A percentile compares a stretch with the other conserved stretches of the same genome.
phyloP scores from a whole-genome alignment of 2,888 invertebrate genomes.

The Scaptodrosophila latifasciaeformis region DNA sequence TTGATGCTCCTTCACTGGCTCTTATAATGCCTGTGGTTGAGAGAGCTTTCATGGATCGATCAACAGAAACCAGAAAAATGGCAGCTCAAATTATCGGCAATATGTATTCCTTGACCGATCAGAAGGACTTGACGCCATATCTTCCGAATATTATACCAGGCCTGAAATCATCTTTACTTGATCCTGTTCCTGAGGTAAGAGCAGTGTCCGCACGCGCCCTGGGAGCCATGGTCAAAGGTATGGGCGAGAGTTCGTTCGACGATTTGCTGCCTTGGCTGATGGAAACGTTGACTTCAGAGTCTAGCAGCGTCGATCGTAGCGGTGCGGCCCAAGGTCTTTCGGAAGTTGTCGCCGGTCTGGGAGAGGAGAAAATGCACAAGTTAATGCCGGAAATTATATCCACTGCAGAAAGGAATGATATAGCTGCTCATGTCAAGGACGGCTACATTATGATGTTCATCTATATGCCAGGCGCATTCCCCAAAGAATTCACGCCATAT shows the following conservation, averaged over 20 bases:
- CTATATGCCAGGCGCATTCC: conserved; percentile 98
- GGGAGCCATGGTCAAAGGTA: conserved; percentile 97
- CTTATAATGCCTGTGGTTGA: conserved; percentile 99
- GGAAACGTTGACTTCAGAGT: conserved; percentile 96
- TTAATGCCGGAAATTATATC: conserved; percentile 98
- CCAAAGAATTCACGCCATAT: conserved; percentile 95
- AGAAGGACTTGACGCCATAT: conserved; percentile 98
- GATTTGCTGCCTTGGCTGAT: conserved; percentile 98
- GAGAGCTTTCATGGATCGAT: conserved; percentile 97
- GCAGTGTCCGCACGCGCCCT: conserved; percentile 96
- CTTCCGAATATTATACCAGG: conserved; percentile 97
- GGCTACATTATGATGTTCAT: conserved; percentile 99
- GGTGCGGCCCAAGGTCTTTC: conserved; percentile 98
- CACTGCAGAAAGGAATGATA: conserved; percentile 93
- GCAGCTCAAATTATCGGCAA: conserved; percentile 99
- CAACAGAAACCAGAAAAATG: conserved; percentile 99
- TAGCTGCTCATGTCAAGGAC: conserved; percentile 97
- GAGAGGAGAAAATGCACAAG: conserved; percentile 94
- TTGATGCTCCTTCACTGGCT: conserved; percentile 98
- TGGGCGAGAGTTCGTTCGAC: conserved; percentile 97
- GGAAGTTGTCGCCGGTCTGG: conserved; percentile 97
- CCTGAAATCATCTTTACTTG: conserved; percentile 93
- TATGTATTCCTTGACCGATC: conserved; percentile 99
- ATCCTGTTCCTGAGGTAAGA: conserved; percentile 98
- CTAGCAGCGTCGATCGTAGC: conserved; percentile 94